These are phyloP conservation scores for Drosophila sp. DNA, from an alignment of 1,140 invertebrate species.

Conservation along the genomic window DNA sequence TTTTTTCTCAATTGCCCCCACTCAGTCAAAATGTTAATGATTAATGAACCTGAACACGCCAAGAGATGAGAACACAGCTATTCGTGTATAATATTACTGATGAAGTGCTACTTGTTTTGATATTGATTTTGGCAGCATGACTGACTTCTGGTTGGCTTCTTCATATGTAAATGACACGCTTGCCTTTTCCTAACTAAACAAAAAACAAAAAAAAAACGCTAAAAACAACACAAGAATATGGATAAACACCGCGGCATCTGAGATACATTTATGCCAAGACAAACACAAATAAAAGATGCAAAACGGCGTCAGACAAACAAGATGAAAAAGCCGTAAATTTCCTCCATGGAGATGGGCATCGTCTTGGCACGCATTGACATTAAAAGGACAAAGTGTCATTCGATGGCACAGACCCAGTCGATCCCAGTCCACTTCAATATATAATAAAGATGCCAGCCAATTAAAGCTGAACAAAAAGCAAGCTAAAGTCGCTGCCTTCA, in stretches of 20 bases:
- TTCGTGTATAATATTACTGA: conserved; percentile 1
- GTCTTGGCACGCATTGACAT: conserved; percentile 57
- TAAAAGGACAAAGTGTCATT: conserved; percentile 47
- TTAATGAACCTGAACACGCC: conserved; percentile 24
- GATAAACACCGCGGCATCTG: conserved; percentile 17
- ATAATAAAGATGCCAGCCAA: conserved; percentile 14
- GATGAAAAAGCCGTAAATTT: conserved; percentile 47
- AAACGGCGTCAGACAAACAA: conserved; percentile 17
- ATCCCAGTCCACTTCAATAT: conserved; percentile 22
- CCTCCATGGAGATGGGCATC: conserved; percentile 34
- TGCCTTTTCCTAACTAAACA: conserved; percentile 16
- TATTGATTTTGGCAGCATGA: conserved; percentile 47
- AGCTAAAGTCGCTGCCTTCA: conserved; percentile 33
- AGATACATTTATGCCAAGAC: conserved; percentile 20
- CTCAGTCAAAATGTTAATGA: conserved; percentile 27
- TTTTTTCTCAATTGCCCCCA: not conserved
- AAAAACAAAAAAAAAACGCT: not conserved
- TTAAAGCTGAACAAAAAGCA: conserved; percentile 40
- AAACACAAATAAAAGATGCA: conserved; percentile 34
- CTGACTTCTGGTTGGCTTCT: conserved; percentile 17
- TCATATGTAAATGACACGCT: conserved; percentile 41
- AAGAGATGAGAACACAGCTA: not conserved
- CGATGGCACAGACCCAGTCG: conserved; percentile 17
- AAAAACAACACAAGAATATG: not conserved
- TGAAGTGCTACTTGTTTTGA: conserved; percentile 20